These are phyloP conservation scores for Eupeodes corollae DNA, from an alignment of 1,140 invertebrate species.

Conservation along the genomic window DNA sequence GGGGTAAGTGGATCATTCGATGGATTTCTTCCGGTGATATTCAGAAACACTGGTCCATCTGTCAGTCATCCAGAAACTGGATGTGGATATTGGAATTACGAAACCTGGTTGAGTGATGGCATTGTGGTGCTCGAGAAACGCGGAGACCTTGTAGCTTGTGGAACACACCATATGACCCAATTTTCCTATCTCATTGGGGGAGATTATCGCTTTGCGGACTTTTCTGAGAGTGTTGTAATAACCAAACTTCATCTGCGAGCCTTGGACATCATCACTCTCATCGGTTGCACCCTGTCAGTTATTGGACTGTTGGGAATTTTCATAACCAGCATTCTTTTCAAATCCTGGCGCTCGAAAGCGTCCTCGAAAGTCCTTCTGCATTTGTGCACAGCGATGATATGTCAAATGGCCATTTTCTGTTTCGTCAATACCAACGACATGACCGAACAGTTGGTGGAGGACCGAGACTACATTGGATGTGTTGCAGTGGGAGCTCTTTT, in stretches of 20 bases:
- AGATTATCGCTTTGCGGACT: slow-evolving; percentile 23
- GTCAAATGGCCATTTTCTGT: slow-evolving; percentile 47
- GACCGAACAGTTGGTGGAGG: slow-evolving; percentile 1
- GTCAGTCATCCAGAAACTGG: slow-evolving; percentile 1
- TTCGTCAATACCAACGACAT: slow-evolving; percentile 40
- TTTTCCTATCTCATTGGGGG: slow-evolving; percentile 46
- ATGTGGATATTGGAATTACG: slow-evolving; percentile 33
- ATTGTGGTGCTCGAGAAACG: slow-evolving; percentile 3
- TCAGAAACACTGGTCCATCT: slow-evolving; percentile 7
- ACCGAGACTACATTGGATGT: slow-evolving; percentile 23
- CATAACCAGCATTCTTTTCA: slow-evolving; percentile 45
- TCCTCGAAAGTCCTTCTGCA: slow-evolving; percentile 52
- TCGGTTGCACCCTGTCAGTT: slow-evolving; percentile 47
- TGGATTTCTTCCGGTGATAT: slow-evolving; percentile 13
- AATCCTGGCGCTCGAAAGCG: slow-evolving; percentile 46
- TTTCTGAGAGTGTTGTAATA: slow-evolving; percentile 24
- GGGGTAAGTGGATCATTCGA: slow-evolving; percentile 17
- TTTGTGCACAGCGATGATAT: slow-evolving; percentile 43
- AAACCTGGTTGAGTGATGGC: slow-evolving; percentile 21
- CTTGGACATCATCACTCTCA: slow-evolving; percentile 46
- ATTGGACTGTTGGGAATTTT: slow-evolving; percentile 45
- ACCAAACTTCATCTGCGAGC: slow-evolving; percentile 37
- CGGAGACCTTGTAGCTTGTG: slow-evolving; percentile 39
- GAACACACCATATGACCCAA: slow-evolving; percentile 49
- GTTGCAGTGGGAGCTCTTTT: slow-evolving; percentile 42